Percentiles rank a stretch among this genome's conserved stretches.
Evolutionary conservation across 2,113 vertebrate genomes (phyloP).

Genomic region (Oxygymnocypris stewartii): DNA sequence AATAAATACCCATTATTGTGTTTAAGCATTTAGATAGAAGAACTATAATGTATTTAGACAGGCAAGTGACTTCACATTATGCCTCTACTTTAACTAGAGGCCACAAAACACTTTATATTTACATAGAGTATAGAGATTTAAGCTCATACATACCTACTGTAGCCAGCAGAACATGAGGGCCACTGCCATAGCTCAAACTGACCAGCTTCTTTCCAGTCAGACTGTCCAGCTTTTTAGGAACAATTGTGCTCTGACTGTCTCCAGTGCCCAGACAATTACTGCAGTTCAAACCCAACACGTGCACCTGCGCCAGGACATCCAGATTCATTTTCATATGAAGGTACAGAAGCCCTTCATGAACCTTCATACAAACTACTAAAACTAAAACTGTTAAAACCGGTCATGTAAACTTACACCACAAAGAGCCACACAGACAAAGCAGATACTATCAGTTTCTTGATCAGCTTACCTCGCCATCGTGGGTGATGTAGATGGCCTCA

Average conservation of each 20-base stretch:
- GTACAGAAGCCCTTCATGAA: neutral
- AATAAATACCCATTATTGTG: neutral
- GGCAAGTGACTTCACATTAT: neutral
- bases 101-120: neutral
- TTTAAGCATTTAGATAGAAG: neutral
- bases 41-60: neutral
- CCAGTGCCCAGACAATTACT: constrained; percentile 96
- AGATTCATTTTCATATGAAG: neutral
- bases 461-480: constrained; percentile 84
- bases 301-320: constrained; percentile 76
- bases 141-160: constrained; percentile 82
- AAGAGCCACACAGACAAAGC: neutral
- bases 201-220: constrained; percentile 92
- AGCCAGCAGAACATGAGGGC: constrained; percentile 90
- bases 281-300: constrained; percentile 92
- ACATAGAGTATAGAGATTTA: neutral
- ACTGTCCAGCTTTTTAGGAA: constrained; percentile 90
- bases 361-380: neutral
- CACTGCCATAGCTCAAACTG: constrained; percentile 93
- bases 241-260: constrained; percentile 91
- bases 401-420: neutral
- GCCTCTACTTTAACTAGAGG: neutral
- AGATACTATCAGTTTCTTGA: constrained; percentile 2
- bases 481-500: constrained; percentile 89
- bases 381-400: neutral